A percentile compares a stretch with the other conserved stretches of the same genome.
These are phyloP conservation scores for Psammodynastes pulverulentus DNA, from an alignment of 2,113 vertebrate species.

Conservation along the genomic window DNA sequence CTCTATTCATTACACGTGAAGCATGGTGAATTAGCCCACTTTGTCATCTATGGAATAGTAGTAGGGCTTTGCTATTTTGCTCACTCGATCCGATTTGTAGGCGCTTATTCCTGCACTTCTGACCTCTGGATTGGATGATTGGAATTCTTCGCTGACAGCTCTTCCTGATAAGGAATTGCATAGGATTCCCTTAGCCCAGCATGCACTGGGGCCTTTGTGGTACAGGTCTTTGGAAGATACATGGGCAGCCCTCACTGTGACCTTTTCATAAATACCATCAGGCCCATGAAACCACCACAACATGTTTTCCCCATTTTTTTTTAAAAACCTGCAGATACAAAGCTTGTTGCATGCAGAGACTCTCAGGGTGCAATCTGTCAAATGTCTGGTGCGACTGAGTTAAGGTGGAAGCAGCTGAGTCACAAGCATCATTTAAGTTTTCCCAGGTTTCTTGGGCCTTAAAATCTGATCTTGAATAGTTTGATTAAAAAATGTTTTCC, in stretches of 20 bases:
- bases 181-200: slow-evolving; percentile 61
- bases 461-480: neutral
- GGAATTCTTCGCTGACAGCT: slow-evolving; percentile 70
- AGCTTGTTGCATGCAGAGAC: neutral
- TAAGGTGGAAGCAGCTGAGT: neutral
- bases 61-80: slow-evolving; percentile 45
- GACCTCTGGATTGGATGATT: slow-evolving; percentile 69
- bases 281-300: neutral
- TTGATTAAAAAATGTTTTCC: neutral
- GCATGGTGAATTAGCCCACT: slow-evolving; percentile 46
- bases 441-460: neutral
- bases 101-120: slow-evolving; percentile 66
- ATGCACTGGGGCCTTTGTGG: slow-evolving; percentile 47
- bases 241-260: neutral
- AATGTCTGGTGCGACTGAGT: neutral
- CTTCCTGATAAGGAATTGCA: slow-evolving; percentile 64
- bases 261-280: slow-evolving; percentile 8
- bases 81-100: slow-evolving; percentile 62
- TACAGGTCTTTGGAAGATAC: slow-evolving; percentile 29
- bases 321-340: slow-evolving; percentile 12
- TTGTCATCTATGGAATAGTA: slow-evolving; percentile 64
- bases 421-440: neutral
- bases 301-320: neutral
- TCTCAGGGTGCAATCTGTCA: slow-evolving; percentile 1
- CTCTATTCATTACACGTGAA: slow-evolving; percentile 50